phyloP scores from a whole-genome alignment of 2,113 vertebrate genomes.

The Paedocypris sp. region DNA sequence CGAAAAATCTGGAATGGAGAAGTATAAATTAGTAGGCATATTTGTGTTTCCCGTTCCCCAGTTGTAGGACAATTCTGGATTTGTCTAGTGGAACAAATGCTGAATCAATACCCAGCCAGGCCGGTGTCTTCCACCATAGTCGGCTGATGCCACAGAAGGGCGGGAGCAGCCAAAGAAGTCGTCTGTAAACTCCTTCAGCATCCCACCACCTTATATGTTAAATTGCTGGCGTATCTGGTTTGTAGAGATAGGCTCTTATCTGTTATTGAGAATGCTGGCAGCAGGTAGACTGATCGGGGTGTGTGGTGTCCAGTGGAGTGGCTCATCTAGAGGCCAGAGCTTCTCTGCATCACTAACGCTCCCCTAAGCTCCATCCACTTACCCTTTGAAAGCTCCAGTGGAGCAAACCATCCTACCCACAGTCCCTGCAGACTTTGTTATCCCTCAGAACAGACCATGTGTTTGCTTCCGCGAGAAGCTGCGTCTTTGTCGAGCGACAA shows the following conservation, averaged over 20 bases:
- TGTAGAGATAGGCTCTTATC: conserved; percentile 40
- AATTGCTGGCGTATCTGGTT: conserved; percentile 35
- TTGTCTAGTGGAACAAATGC: not conserved
- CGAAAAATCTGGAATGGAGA: too few species aligned
- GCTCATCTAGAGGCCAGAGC: conserved; percentile 23
- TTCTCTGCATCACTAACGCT: conserved; percentile 24
- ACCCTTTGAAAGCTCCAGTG: conserved; percentile 17
- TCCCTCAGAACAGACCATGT: conserved; percentile 7
- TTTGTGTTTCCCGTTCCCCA: not conserved
- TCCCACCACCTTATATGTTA: conserved; percentile 23
- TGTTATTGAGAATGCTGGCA: conserved; percentile 33
- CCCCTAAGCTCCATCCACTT: conserved; percentile 18
- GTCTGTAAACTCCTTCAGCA: not conserved
- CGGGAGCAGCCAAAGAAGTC: not conserved
- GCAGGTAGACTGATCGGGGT: conserved; percentile 28
- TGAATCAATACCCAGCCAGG: conserved; percentile 1
- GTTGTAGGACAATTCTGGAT: not conserved
- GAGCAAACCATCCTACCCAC: conserved; percentile 10
- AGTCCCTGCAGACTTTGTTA: conserved; percentile 8
- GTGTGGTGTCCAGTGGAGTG: conserved; percentile 30
- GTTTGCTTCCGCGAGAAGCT: conserved; percentile 1
- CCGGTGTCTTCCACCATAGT: not conserved
- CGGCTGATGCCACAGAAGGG: not conserved
- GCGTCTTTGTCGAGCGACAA: not conserved
- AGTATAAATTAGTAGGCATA: not conserved